Conservation (phyloP, 2,113 vertebrate species). For the Glareola pratincola region DNA sequence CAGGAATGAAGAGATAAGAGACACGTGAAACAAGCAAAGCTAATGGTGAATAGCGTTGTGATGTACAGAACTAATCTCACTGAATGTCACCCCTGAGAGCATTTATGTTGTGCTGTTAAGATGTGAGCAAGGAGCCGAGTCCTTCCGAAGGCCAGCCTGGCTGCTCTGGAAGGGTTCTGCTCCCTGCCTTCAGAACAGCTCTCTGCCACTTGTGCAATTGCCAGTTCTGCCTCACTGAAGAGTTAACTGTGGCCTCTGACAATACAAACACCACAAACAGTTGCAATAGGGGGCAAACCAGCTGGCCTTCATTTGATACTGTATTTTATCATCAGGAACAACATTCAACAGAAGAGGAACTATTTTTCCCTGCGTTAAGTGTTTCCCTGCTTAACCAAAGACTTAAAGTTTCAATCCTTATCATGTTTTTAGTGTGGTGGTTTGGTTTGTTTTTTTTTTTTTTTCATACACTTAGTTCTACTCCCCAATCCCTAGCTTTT, state of each 20-base stretch:
- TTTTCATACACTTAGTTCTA: neutral
- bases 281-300: neutral
- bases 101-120: neutral
- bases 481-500: neutral
- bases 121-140: fast-evolving
- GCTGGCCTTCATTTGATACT: neutral
- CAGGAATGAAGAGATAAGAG: neutral
- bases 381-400: too few relatives aligned
- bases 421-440: neutral
- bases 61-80: neutral
- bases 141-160: neutral
- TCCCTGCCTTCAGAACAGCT: neutral
- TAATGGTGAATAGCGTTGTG: neutral
- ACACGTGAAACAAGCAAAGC: neutral
- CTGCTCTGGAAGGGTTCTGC: neutral
- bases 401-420: neutral
- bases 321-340: neutral
- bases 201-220: neutral
- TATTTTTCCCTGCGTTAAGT: neutral
- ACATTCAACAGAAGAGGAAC: neutral
- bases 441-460: neutral
- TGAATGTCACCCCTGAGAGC: neutral
- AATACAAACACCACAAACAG: neutral
- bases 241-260: neutral
- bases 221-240: neutral